Base-by-base conservation (phyloP, 2,888 invertebrate species). In the Ichneumon xanthorius region DNA sequence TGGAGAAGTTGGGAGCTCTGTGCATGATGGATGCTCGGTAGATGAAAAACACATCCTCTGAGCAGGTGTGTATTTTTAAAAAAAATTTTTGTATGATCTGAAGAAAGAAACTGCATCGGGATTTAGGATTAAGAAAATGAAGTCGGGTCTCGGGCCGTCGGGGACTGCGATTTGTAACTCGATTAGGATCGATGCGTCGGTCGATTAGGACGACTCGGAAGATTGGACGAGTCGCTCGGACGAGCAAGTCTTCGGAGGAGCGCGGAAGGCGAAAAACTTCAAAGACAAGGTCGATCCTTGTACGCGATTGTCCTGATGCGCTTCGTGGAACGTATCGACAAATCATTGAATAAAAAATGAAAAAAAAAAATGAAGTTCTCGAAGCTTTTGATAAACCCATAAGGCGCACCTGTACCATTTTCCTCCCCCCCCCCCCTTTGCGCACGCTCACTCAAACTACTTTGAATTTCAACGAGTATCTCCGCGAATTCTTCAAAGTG, bases 381-480 rank as follows among this genome's bases (percentile, higher is more conserved):
- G 16, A 26, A 45, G 50, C 73, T 73, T 83, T 81, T 78, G 77
- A 79, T 78, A 76, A 80, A 80, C 78, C 68, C 76, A 50, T 65
- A 53, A 33, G 48, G 19, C n/a, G 11, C 22, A n/a, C 33, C 58
- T 58, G 50, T 33, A 55, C 19, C 19, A 53, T 48, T n/a, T 50
- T 19, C 37, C 58, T 11, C 53, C 71, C 70, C 73, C 61, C 5
- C 33, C 63, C 79, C 53, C 65, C 19, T 33, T 33, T 61, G 19
- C 45, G 40, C 73, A 61, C 71, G 65, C 61, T 77, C 77, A 53
- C 61, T 77, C 73, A 53, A 78, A 72, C 76, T 84, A 76, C 85
- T 82, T 82, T 85, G 82, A 82, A 85, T 85, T 85, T 79, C 82
- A 85, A 85, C 79, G 82, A 79, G 82, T 61, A 85, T 79, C 82